These are phyloP conservation scores for Bergia puertoricense DNA, from an alignment of 92 coral and sea anemone genomes.

Conservation along the genomic window DNA sequence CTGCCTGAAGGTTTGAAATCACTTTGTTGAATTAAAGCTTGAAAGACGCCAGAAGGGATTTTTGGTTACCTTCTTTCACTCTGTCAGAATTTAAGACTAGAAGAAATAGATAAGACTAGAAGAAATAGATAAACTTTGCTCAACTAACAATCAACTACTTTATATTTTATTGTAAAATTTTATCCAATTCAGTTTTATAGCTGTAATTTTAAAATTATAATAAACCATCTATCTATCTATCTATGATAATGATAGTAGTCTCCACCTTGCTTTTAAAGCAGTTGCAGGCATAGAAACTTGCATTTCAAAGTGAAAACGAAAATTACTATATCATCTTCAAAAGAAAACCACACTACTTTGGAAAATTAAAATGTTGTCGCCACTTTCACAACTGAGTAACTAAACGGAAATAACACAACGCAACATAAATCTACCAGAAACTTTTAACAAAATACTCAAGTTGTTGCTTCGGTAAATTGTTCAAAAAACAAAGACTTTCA, in stretches of 20 bases:
- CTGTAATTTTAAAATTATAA: no score
- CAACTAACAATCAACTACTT: no score
- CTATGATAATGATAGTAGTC: neutral
- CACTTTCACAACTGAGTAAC: slow-evolving; percentile 9
- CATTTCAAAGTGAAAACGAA: neutral
- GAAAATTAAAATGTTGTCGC: neutral
- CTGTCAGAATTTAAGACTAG: neutral
- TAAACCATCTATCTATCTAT: no score
- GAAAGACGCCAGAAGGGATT: neutral
- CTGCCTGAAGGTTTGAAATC: neutral
- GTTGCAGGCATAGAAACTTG: neutral
- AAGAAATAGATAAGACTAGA: neutral
- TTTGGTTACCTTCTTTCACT: no score
- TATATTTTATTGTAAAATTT: no score
- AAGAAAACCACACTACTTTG: neutral
- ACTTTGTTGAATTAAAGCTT: neutral
- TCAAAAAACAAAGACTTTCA: neutral
- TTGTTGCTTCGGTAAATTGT: neutral
- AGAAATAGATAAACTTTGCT: no score
- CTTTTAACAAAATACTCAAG: neutral
- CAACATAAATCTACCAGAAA: neutral
- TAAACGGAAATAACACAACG: neutral
- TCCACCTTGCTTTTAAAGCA: neutral
- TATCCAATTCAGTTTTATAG: no score
- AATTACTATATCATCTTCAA: neutral